Conservation (phyloP, 2,113 vertebrate genomes). For the Osmerus eperlanus region DNA sequence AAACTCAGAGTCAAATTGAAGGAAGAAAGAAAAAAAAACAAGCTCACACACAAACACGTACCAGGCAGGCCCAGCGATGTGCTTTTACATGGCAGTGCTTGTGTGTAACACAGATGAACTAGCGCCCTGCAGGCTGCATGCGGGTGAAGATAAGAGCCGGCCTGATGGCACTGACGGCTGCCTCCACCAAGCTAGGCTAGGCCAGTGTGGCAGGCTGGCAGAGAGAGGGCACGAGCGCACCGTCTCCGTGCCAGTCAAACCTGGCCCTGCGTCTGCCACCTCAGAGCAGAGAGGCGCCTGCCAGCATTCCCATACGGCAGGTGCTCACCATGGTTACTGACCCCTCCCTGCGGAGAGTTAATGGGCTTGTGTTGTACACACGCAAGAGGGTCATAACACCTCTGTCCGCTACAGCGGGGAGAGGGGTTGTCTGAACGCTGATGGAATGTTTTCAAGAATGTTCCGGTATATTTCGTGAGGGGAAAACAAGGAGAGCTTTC, state of each 20-base stretch:
- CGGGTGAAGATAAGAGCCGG: slow-evolving; percentile 56
- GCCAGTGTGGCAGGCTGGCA: slow-evolving; percentile 59
- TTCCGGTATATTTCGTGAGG: no score
- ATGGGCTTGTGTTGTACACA: slow-evolving; percentile 70
- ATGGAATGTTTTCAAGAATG: not conserved
- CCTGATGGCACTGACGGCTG: slow-evolving; percentile 35
- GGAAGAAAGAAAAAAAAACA: slow-evolving; percentile 19
- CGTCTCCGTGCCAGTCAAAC: slow-evolving; percentile 57
- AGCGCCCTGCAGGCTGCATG: slow-evolving; percentile 51
- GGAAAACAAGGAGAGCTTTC: no score
- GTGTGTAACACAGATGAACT: slow-evolving; percentile 44
- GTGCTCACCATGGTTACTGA: slow-evolving; percentile 72
- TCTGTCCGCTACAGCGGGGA: slow-evolving; percentile 34
- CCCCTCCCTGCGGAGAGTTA: slow-evolving; percentile 67
- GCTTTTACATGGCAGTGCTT: slow-evolving; percentile 39
- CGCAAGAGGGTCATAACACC: slow-evolving; percentile 65
- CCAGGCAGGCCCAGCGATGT: slow-evolving; percentile 44
- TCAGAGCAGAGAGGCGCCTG: slow-evolving; percentile 50
- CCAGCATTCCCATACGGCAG: slow-evolving; percentile 65
- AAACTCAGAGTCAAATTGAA: slow-evolving; percentile 53
- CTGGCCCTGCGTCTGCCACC: slow-evolving; percentile 50
- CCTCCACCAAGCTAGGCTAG: slow-evolving; percentile 47
- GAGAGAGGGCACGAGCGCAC: slow-evolving; percentile 49
- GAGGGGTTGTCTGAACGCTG: not conserved
- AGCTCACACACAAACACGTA: slow-evolving; percentile 33